Percentiles rank a stretch among this genome's conserved stretches.
These are phyloP conservation scores for Zaprionus camerounensis DNA, from an alignment of 1,140 invertebrate species.

Conservation along the genomic window DNA sequence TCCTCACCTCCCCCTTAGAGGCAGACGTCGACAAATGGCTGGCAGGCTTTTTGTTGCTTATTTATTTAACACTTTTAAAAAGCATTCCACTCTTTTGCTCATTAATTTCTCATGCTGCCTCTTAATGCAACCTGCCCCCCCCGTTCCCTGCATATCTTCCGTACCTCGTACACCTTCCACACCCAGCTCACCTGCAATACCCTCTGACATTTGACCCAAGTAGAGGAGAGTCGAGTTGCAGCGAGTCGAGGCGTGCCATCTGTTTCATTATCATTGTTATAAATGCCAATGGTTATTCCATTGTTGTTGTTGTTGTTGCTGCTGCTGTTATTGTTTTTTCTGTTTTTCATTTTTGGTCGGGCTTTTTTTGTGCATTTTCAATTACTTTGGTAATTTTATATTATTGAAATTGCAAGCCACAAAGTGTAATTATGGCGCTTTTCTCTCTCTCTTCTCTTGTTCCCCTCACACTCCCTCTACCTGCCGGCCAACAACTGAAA, in stretches of 20 bases:
- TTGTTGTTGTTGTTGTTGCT: slow-evolving; percentile 21
- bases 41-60: slow-evolving; percentile 70
- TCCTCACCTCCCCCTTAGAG: neutral
- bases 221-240: neutral
- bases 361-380: slow-evolving; percentile 61
- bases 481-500: slow-evolving; percentile 46
- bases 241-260: slow-evolving; percentile 33
- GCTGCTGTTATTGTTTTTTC: slow-evolving; percentile 11
- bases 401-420: slow-evolving; percentile 80
- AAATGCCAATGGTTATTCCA: slow-evolving; percentile 35
- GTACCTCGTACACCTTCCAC: neutral
- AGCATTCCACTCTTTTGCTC: slow-evolving; percentile 78
- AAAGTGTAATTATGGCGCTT: slow-evolving; percentile 77
- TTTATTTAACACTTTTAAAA: slow-evolving; percentile 83
- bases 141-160: neutral
- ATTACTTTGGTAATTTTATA: slow-evolving; percentile 84
- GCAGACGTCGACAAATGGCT: slow-evolving; percentile 53
- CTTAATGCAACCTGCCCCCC: slow-evolving; percentile 58
- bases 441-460: neutral
- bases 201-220: slow-evolving; percentile 22
- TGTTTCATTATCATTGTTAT: slow-evolving; percentile 65
- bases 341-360: slow-evolving; percentile 16
- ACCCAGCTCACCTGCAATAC: slow-evolving; percentile 2
- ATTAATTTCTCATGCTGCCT: slow-evolving; percentile 82
- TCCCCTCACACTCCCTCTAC: neutral